Base-by-base conservation (phyloP, 2,797 vertebrate genomes). In the Menidia menidia region DNA sequence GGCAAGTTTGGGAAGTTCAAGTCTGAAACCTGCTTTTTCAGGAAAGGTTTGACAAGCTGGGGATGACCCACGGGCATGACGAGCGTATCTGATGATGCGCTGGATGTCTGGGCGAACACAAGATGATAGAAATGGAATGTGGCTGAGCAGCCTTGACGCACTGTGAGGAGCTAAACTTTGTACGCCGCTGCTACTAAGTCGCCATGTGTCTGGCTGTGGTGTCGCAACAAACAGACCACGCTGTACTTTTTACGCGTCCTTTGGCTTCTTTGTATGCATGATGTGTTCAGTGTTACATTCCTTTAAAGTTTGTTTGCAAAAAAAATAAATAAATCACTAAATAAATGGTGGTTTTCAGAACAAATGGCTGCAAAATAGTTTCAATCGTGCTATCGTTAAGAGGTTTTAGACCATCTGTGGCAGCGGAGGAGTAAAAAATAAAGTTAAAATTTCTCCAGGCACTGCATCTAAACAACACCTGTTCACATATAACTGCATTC, bases 131-230 rank as follows among this genome's bases (percentile, higher is more conserved):
- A 52, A n/a, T 51, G 2, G 14, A 73, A 12, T 44, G 54, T 60
- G 71, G 81, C 30, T 8, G 4, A 0, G 47, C 61, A 67, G 15
- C 31, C 1, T 65, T 9, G 35, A 11, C 4, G 15, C 10, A 61
- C 50, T 35, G 42, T 25, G 39, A 52, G 32, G 18, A 43, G 14
- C 31, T 48, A 31, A 31, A 16, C 12, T 30, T 61, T 70, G 41
- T 50, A 68, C 71, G 13, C 43, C 45, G 42, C 8, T 51, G 48
- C 18, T 8, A 41, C 55, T 56, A 51, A 64, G 51, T 62, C 12
- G 12, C 6, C 30, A 45, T 71, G 30, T 60, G 32, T 52, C 39
- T 43, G 43, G 14, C 0, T 33, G 0, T 14, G 18, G 2, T 12
- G n/a, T 45, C n/a, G 50, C 4, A 56, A 19, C 50, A 39, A 64